phyloP scores from a whole-genome alignment of 2,113 vertebrate genomes.

The Neogobius melanostomus region DNA sequence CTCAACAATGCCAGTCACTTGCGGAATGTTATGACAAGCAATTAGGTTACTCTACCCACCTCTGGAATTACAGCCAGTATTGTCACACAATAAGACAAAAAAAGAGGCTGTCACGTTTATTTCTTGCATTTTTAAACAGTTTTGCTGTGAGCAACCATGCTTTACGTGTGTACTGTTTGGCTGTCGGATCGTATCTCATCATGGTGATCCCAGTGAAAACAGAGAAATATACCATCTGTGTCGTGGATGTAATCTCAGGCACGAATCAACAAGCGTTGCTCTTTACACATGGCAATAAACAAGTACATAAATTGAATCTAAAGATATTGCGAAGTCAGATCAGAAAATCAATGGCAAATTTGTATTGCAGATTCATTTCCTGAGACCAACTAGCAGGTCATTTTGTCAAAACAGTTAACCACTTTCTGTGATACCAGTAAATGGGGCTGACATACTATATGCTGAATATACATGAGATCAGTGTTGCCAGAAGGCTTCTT shows the following conservation, averaged over 20 bases:
- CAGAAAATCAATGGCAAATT: conserved; percentile 6
- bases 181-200: conserved; percentile 53
- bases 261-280: background rate
- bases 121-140: conserved; percentile 7
- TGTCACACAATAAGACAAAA: too few relatives aligned
- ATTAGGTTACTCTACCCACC: too few relatives aligned
- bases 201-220: conserved; percentile 31
- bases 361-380: background rate
- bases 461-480: background rate
- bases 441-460: background rate
- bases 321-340: background rate
- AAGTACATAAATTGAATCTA: background rate
- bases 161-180: conserved; percentile 17
- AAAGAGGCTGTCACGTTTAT: background rate
- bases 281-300: background rate
- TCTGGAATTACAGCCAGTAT: too few relatives aligned
- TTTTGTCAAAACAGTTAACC: background rate
- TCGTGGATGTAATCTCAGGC: conserved; percentile 9
- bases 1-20: too few relatives aligned
- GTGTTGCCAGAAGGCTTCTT: background rate
- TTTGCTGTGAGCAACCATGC: conserved; percentile 39
- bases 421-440: background rate
- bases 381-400: background rate
- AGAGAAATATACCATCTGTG: conserved; percentile 44
- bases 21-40: too few relatives aligned